These are phyloP conservation scores for Phacellophora camtschatica DNA, from an alignment of 30 jellyfish, hydroid and myxozoan species.

Conservation along the genomic window DNA sequence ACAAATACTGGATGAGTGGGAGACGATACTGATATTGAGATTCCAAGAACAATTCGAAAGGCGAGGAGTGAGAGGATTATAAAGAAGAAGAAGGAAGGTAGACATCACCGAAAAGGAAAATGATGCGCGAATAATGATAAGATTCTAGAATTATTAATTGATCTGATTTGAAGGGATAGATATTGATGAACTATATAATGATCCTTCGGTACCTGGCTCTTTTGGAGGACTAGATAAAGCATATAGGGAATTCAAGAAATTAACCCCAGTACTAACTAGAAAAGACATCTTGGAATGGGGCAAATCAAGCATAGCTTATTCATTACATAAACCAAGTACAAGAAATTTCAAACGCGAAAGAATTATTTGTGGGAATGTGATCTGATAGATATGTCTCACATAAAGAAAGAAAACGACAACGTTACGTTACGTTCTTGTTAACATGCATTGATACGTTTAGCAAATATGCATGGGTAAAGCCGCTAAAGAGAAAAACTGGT, in stretches of 20 bases:
- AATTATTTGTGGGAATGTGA: slow-evolving; percentile 42
- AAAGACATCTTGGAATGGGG: slow-evolving; percentile 16
- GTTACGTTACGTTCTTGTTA: slow-evolving; percentile 14
- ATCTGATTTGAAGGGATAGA: neutral
- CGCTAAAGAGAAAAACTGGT: slow-evolving; percentile 25
- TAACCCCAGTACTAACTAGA: slow-evolving; percentile 4
- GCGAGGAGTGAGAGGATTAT: neutral
- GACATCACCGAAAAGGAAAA: neutral
- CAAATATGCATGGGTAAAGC: slow-evolving; percentile 54
- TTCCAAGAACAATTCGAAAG: no score
- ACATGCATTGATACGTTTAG: slow-evolving; percentile 41
- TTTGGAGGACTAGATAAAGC: slow-evolving; percentile 24
- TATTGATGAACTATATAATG: neutral
- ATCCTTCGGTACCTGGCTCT: slow-evolving; percentile 23
- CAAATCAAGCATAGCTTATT: slow-evolving; percentile 9
- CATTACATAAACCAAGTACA: slow-evolving; percentile 43
- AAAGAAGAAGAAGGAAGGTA: neutral
- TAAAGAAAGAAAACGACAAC: slow-evolving; percentile 17
- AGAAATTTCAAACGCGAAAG: slow-evolving; percentile 27
- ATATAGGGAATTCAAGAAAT: slow-evolving; percentile 34
- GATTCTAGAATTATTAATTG: slow-evolving; percentile 2
- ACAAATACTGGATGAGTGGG: no score
- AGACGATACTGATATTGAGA: no score
- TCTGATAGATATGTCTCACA: slow-evolving; percentile 15
- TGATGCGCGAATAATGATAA: no score